A percentile compares a stretch with the other conserved stretches of the same genome.
phyloP scores from a whole-genome alignment of 2,113 vertebrate species.

The Micromys minutus region DNA sequence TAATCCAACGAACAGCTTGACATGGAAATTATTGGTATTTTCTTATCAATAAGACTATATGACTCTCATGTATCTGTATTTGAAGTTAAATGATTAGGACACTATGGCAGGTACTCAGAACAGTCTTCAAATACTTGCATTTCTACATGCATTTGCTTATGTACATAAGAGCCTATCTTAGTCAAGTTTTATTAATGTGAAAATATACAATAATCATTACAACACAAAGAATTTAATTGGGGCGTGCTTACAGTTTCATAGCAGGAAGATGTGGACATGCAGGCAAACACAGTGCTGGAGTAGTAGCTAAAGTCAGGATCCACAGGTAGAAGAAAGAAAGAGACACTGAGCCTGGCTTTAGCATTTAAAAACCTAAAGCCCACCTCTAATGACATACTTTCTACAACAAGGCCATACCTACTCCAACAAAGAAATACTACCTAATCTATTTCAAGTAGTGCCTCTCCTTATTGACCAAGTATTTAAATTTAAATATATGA shows the following conservation, averaged over 20 bases:
- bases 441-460: not conserved
- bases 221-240: not conserved
- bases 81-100: not conserved
- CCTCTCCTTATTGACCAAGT: not conserved
- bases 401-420: not conserved
- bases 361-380: not conserved
- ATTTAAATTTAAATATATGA: not conserved
- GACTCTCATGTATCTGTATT: not conserved
- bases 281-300: not conserved
- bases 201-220: not conserved
- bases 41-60: not conserved
- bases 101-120: not conserved
- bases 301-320: not conserved
- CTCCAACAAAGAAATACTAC: too few relatives aligned
- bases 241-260: not conserved
- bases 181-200: not conserved
- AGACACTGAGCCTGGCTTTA: not conserved
- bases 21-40: not conserved
- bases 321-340: not conserved
- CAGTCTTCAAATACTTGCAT: not conserved
- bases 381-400: not conserved
- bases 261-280: not conserved
- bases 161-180: not conserved
- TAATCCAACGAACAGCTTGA: not conserved
- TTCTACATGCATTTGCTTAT: not conserved